Percentiles rank a stretch among this genome's conserved stretches.
Conservation (phyloP, 2,113 vertebrate genomes). For the Sebastes fasciatus region DNA sequence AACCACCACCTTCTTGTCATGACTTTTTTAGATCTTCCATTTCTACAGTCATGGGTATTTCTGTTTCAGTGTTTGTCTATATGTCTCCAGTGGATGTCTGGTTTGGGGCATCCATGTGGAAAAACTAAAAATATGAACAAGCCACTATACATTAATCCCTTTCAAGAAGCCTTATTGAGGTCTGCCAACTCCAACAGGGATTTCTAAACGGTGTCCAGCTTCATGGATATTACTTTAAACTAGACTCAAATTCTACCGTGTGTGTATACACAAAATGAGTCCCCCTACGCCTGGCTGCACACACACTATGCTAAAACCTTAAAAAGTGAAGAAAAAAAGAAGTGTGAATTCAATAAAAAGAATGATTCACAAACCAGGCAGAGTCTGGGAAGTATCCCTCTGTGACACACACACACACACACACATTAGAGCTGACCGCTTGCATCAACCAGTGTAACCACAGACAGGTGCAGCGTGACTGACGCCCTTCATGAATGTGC, state of each 20-base stretch:
- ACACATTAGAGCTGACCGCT: conserved; percentile 47
- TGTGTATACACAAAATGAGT: conserved; percentile 49
- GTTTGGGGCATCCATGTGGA: conserved; percentile 50
- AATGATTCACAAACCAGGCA: conserved; percentile 66
- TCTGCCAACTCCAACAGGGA: conserved; percentile 62
- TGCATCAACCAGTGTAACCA: conserved; percentile 57
- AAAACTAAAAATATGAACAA: conserved; percentile 57
- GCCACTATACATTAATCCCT: conserved; percentile 57
- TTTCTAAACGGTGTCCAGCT: conserved; percentile 54
- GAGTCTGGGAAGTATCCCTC: conserved; percentile 48
- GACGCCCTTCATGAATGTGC: conserved; percentile 66
- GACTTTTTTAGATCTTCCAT: conserved; percentile 27
- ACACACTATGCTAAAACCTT: conserved; percentile 10
- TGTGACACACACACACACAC: not conserved
- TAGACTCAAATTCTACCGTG: conserved; percentile 36
- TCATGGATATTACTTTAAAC: conserved; percentile 44
- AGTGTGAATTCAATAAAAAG: conserved; percentile 48
- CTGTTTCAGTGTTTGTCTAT: conserved; percentile 60
- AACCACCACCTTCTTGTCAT: conserved; percentile 28
- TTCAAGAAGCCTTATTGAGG: conserved; percentile 39
- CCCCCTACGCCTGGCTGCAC: not conserved
- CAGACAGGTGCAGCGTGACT: conserved; percentile 75
- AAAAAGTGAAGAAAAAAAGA: conserved; percentile 30
- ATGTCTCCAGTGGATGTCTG: conserved; percentile 65
- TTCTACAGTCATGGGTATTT: conserved; percentile 56